phyloP scores from a whole-genome alignment of 2,797 vertebrate genomes.

The Gymnothorax reevesii region DNA sequence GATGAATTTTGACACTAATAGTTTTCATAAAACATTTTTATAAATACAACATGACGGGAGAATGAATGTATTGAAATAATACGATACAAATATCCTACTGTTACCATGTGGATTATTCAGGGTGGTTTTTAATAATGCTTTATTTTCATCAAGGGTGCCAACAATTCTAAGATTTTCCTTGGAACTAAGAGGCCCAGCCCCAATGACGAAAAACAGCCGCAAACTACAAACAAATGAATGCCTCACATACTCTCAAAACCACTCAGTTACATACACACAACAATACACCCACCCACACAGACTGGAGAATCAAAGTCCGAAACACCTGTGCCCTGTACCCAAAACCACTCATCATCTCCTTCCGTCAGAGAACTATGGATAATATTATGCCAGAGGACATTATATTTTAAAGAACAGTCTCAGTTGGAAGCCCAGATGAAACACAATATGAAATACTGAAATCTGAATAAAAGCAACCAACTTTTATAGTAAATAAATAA shows the following conservation, averaged over 20 bases:
- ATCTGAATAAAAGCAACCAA: constrained; percentile 12
- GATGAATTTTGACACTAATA: no score
- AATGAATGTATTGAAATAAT: no score
- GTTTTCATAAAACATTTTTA: no score
- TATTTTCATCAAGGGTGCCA: no score
- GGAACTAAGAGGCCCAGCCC: no score
- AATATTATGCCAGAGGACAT: not conserved
- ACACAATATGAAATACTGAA: not conserved
- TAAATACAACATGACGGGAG: no score
- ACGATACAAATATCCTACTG: no score
- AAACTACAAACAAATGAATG: not conserved
- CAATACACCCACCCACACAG: not conserved
- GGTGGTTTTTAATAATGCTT: no score
- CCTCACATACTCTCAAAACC: not conserved
- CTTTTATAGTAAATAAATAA: not conserved
- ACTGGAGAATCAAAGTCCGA: not conserved
- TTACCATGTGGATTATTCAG: no score
- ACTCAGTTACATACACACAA: not conserved
- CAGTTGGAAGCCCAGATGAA: not conserved
- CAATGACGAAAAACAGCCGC: not conserved
- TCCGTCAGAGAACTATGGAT: not conserved
- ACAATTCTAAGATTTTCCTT: no score
- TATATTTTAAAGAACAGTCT: not conserved
- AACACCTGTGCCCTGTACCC: not conserved
- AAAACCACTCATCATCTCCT: not conserved